Percentiles rank a stretch among this genome's conserved stretches.
These are phyloP conservation scores for Cinclus cinclus DNA, from an alignment of 2,113 vertebrate species.

Conservation along the genomic window DNA sequence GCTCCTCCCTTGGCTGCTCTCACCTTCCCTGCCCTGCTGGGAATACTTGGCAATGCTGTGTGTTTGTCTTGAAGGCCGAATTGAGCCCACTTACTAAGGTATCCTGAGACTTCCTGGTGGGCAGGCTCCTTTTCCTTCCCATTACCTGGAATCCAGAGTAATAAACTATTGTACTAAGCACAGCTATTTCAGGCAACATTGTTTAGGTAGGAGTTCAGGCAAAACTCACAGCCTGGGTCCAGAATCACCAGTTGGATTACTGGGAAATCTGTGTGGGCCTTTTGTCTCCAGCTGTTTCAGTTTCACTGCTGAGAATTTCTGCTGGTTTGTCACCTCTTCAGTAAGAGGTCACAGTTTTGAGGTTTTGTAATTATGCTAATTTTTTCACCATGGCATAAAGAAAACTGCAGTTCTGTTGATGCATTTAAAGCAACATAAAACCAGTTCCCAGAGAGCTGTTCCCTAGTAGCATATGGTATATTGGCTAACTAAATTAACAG, in stretches of 20 bases:
- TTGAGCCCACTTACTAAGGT: not conserved
- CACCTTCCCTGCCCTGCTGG: not conserved
- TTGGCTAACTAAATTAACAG: not conserved
- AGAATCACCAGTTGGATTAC: not conserved
- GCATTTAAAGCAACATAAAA: not conserved
- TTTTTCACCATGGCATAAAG: not conserved
- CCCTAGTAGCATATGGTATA: not conserved
- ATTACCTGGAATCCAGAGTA: slow-evolving; percentile 46
- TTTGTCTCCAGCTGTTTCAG: slow-evolving; percentile 41
- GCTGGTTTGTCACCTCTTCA: slow-evolving; percentile 27
- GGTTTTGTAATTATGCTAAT: not conserved
- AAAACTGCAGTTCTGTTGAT: not conserved
- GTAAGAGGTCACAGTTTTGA: not conserved
- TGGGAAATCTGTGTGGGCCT: not conserved
- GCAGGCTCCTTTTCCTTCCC: slow-evolving; percentile 42
- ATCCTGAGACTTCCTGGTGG: slow-evolving; percentile 5
- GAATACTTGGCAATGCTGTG: not conserved
- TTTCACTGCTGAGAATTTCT: slow-evolving; percentile 39
- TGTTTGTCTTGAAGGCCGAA: not conserved
- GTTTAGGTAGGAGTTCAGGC: not conserved
- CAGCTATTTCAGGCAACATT: slow-evolving; percentile 47
- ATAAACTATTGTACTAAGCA: not conserved
- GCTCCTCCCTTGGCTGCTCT: not conserved
- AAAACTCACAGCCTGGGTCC: slow-evolving; percentile 26
- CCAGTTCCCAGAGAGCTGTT: not conserved